Evolutionary conservation across 2,888 invertebrate genomes (phyloP).

Genomic region (Periphyllus acericola): DNA sequence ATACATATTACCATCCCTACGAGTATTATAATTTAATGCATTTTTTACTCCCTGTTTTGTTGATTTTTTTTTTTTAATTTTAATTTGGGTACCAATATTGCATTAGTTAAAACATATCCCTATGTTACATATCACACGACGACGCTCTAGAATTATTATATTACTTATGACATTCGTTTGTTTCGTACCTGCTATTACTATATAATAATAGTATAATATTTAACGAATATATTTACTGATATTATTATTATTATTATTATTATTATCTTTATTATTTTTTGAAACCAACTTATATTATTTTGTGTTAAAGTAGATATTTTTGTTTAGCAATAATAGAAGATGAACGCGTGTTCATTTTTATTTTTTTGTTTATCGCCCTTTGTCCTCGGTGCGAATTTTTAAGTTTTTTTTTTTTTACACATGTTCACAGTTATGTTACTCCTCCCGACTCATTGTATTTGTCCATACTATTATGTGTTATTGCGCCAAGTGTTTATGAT

Average conservation of each 20-base stretch:
- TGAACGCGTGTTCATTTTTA: constrained; percentile 14
- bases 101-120: constrained; percentile 62
- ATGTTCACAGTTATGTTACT: constrained; percentile 18
- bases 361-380: constrained; percentile 59
- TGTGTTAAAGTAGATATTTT: constrained; percentile 33
- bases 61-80: constrained; percentile 35
- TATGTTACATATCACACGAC: constrained; percentile 60
- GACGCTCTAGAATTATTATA: constrained; percentile 57
- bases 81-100: constrained; percentile 45
- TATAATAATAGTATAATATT: constrained; percentile 19
- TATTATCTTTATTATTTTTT: neutral
- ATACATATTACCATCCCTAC: neutral
- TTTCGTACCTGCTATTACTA: constrained; percentile 51
- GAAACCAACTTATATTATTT: constrained; percentile 14
- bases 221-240: constrained; percentile 19
- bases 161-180: constrained; percentile 42
- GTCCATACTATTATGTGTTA: constrained; percentile 31
- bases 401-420: constrained; percentile 47
- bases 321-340: constrained; percentile 13
- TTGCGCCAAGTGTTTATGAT: constrained; percentile 43
- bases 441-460: neutral
- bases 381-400: constrained; percentile 58
- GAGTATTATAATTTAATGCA: constrained; percentile 31
- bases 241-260: neutral
- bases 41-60: constrained; percentile 10